Conservation (phyloP, 2,797 vertebrate species). For the Rallus crepitans region DNA sequence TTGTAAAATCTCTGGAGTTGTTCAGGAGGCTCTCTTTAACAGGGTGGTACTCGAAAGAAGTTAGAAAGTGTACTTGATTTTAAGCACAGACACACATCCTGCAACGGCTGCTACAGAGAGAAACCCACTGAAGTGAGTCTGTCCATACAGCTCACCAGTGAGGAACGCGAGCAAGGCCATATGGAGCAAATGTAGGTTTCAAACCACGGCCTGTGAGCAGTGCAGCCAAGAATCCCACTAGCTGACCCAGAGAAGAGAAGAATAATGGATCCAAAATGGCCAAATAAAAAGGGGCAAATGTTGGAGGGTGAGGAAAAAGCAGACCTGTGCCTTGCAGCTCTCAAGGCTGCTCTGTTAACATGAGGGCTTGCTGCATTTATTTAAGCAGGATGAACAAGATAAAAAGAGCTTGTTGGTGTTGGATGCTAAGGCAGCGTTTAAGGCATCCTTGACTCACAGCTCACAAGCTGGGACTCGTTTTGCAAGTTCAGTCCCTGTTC, state of each 20-base stretch:
- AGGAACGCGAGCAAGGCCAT: background rate
- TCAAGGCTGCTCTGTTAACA: background rate
- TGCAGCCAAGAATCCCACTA: background rate
- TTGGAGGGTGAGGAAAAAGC: background rate
- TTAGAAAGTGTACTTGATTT: background rate
- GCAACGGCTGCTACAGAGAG: background rate
- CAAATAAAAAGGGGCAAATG: background rate
- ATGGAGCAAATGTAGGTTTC: background rate
- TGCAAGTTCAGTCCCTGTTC: constrained; percentile 66
- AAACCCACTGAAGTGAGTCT: background rate
- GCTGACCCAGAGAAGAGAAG: background rate
- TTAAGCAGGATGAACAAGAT: constrained; percentile 34
- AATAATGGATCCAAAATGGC: background rate
- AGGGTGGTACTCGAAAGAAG: background rate
- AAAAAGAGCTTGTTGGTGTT: constrained; percentile 37
- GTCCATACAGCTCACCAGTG: background rate
- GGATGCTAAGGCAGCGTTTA: constrained; percentile 48
- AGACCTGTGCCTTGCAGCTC: background rate
- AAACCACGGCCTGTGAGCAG: background rate
- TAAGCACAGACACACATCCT: background rate
- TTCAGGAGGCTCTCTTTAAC: background rate
- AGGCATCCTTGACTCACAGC: constrained; percentile 52
- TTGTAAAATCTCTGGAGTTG: background rate
- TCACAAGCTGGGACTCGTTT: constrained; percentile 70
- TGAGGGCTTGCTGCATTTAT: constrained; percentile 3